A percentile compares a stretch with the other conserved stretches of the same genome.
Evolutionary conservation across 2,888 invertebrate genomes (phyloP).

Genomic region (Cylindroiulus punctatus): DNA sequence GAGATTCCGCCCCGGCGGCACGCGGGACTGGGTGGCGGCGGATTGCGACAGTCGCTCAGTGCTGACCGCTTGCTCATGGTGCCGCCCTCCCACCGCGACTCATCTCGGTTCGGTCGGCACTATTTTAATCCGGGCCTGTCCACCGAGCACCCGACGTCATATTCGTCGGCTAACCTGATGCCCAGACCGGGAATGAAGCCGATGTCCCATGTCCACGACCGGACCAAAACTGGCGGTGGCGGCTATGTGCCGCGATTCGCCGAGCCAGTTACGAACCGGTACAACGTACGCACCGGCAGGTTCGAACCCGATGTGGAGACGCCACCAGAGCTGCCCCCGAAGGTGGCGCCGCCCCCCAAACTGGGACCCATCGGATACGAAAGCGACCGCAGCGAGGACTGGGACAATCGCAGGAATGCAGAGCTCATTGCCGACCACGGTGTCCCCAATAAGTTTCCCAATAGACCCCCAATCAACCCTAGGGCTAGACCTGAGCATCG

Average conservation of each 20-base stretch:
- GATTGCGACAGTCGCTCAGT: constrained; percentile 49
- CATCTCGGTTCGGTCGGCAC: neutral
- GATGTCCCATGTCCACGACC: too few relatives aligned
- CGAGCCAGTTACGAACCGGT: neutral
- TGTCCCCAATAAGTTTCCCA: neutral
- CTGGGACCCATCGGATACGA: neutral
- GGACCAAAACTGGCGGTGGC: too few relatives aligned
- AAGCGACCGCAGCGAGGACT: neutral
- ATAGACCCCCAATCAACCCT: neutral
- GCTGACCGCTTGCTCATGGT: constrained; percentile 49
- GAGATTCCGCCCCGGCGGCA: constrained; percentile 54
- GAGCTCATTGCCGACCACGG: neutral
- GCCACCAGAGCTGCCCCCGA: constrained; percentile 11
- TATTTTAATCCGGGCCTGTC: constrained; percentile 39
- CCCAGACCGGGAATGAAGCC: too few relatives aligned
- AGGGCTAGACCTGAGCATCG: neutral
- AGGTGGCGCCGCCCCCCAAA: neutral
- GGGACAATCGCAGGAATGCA: neutral
- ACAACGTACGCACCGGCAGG: constrained; percentile 49
- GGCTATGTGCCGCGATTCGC: neutral
- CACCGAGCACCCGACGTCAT: neutral
- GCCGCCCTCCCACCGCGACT: constrained; percentile 22
- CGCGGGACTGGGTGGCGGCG: constrained; percentile 43
- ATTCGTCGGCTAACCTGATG: constrained; percentile 31
- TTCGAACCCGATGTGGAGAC: constrained; percentile 16